A percentile compares a stretch with the other conserved stretches of the same genome.
Conservation (phyloP, 2,113 vertebrate genomes). For the Hyaena hyaena region DNA sequence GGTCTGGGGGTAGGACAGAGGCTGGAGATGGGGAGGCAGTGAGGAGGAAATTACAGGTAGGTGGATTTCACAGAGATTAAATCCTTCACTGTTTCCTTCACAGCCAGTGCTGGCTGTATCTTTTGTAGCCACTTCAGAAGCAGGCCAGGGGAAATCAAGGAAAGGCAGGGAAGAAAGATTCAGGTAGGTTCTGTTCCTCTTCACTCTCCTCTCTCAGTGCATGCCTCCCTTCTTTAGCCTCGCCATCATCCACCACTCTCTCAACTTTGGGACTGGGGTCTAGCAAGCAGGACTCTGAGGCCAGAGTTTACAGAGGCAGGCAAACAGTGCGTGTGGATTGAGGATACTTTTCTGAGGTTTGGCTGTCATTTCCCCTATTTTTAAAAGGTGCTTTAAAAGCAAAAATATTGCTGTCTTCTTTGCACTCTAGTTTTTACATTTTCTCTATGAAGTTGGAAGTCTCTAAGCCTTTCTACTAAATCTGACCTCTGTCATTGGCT, state of each 20-base stretch:
- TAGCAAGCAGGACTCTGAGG: not conserved
- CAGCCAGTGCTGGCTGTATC: not conserved
- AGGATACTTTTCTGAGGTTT: constrained; percentile 34
- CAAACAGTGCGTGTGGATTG: not conserved
- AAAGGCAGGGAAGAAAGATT: constrained; percentile 4
- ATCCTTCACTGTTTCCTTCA: not conserved
- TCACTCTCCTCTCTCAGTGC: not conserved
- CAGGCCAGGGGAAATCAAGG: not conserved
- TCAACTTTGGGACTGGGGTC: not conserved
- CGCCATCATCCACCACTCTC: not conserved
- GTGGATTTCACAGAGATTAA: constrained; percentile 25
- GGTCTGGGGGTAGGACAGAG: not conserved
- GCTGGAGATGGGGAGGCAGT: not conserved
- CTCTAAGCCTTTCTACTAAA: constrained; percentile 2
- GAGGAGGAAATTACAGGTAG: not conserved
- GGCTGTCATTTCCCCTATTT: not conserved
- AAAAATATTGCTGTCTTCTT: not conserved
- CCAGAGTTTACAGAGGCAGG: not conserved
- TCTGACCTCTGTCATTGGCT: not conserved
- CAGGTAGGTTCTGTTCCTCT: not conserved
- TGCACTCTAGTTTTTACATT: not conserved
- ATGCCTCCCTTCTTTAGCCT: not conserved
- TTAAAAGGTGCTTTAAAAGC: not conserved
- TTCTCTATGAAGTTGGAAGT: not conserved
- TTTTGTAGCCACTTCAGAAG: constrained; percentile 32